Conservation (phyloP, 2,797 vertebrate genomes). For the Coranthus polyacanthus region DNA sequence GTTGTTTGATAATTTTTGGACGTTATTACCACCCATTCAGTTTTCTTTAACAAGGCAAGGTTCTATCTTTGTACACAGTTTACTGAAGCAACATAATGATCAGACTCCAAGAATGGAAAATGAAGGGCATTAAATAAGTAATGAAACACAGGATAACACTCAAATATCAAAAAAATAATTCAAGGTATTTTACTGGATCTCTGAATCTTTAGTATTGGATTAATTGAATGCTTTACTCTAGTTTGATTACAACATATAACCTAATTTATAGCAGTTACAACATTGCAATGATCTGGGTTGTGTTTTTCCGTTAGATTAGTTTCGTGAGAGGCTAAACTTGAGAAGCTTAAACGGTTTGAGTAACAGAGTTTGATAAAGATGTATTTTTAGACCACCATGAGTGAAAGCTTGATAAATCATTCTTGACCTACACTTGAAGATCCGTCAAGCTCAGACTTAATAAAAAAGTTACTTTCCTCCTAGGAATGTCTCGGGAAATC, state of each 20-base stretch:
- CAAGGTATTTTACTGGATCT: too few species aligned
- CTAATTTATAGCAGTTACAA: too few species aligned
- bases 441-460: slow-evolving; percentile 25
- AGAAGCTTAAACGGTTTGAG: not conserved
- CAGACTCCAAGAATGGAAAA: too few species aligned
- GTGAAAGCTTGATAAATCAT: slow-evolving; percentile 52
- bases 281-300: not conserved
- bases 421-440: slow-evolving; percentile 34
- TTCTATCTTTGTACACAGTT: too few species aligned
- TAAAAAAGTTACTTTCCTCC: slow-evolving; percentile 31
- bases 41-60: not conserved
- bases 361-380: slow-evolving; percentile 9
- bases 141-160: too few species aligned
- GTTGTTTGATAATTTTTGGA: not conserved
- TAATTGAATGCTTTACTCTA: too few species aligned
- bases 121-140: too few species aligned
- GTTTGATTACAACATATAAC: too few species aligned
- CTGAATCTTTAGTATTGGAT: too few species aligned
- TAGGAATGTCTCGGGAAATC: slow-evolving; percentile 50
- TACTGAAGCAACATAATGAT: too few species aligned
- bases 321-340: not conserved
- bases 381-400: slow-evolving; percentile 44
- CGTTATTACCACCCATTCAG: not conserved
- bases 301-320: too few species aligned
- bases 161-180: too few species aligned